phyloP scores from a whole-genome alignment of 1,140 invertebrate species.

The Lasioglossum baleicum region DNA sequence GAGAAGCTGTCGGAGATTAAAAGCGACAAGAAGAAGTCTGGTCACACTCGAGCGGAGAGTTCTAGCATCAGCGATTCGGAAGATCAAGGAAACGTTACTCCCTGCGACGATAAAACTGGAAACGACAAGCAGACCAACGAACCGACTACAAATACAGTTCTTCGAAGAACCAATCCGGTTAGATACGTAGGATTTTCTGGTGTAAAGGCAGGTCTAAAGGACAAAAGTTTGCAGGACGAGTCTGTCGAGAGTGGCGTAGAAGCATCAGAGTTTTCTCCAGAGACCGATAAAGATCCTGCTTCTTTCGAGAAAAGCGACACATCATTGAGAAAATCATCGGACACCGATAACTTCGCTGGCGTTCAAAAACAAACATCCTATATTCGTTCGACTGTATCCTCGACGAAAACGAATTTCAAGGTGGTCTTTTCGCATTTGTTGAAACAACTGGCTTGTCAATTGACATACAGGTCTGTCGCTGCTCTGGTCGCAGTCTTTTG shows the following conservation, averaged over 20 bases:
- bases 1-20: conserved; percentile 84
- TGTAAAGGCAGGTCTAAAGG: conserved; percentile 75
- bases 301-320: not conserved
- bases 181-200: conserved; percentile 73
- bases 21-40: conserved; percentile 73
- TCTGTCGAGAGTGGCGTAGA: conserved; percentile 81
- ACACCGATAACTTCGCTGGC: not conserved
- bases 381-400: not conserved
- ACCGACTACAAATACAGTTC: not conserved
- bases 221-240: conserved; percentile 74
- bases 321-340: not conserved
- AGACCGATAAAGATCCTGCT: not conserved
- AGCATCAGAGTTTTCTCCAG: conserved; percentile 79
- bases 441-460: conserved; percentile 37
- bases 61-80: conserved; percentile 83
- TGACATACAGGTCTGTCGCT: conserved; percentile 13
- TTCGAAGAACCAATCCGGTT: conserved; percentile 49
- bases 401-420: conserved; percentile 2
- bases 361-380: not conserved
- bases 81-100: conserved; percentile 76
- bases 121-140: conserved; percentile 68
- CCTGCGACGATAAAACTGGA: conserved; percentile 65
- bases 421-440: conserved; percentile 51
- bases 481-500: conserved; percentile 43
- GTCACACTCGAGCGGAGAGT: conserved; percentile 75